phyloP scores from a whole-genome alignment of 1,140 invertebrate genomes.

The Eumeta japonica region DNA sequence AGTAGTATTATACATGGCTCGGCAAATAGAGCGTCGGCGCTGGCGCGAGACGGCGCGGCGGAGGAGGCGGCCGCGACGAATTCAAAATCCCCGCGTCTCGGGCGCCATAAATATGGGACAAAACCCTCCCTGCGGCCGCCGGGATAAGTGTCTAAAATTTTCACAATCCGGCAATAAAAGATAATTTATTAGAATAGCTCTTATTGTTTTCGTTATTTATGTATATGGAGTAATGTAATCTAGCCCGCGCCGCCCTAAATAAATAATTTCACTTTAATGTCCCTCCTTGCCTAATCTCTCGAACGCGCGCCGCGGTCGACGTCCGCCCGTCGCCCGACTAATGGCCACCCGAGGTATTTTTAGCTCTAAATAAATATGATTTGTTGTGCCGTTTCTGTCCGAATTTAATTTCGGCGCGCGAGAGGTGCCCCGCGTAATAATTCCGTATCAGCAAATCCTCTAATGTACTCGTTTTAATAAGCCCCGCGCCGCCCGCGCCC shows the following conservation, averaged over 20 bases:
- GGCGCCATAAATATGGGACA: conserved; percentile 54
- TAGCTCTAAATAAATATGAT: conserved; percentile 57
- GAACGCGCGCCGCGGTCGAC: conserved; percentile 35
- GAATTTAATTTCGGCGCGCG: conserved; percentile 49
- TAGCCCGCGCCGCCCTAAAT: conserved; percentile 49
- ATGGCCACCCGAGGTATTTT: conserved; percentile 54
- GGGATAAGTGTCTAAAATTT: conserved; percentile 58
- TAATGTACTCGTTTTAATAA: no score
- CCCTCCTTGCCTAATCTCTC: conserved; percentile 54
- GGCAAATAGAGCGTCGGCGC: no score
- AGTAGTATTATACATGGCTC: no score
- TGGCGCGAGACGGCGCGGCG: not conserved
- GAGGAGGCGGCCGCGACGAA: conserved; percentile 36
- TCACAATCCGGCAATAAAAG: conserved; percentile 58
- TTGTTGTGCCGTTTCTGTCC: conserved; percentile 48
- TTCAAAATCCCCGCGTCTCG: conserved; percentile 47
- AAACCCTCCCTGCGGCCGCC: conserved; percentile 28
- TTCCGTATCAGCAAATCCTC: no score
- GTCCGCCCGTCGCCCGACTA: conserved; percentile 37
- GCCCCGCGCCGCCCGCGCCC: no score
- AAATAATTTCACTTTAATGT: conserved; percentile 57
- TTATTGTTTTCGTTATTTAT: conserved; percentile 59
- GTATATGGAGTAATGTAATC: conserved; percentile 57
- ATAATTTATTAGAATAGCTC: conserved; percentile 58
- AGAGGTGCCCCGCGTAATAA: not conserved